phyloP scores from a whole-genome alignment of 2,113 vertebrate genomes.

The Rattus rattus region DNA sequence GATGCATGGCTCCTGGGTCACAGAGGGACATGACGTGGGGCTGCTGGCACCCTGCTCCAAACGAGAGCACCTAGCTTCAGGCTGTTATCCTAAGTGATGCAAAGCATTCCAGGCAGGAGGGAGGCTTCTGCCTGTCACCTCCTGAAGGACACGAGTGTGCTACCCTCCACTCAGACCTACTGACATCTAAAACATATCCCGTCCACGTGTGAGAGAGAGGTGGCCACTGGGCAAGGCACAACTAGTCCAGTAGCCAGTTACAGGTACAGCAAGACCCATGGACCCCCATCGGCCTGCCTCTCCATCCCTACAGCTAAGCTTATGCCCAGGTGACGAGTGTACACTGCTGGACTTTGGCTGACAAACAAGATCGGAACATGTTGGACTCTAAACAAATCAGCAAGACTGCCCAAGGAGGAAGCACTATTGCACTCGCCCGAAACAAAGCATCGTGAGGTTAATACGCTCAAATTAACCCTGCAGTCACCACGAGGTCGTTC shows the following conservation, averaged over 20 bases:
- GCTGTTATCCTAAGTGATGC: accelerated
- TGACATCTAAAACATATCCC: background rate
- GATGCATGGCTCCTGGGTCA: background rate
- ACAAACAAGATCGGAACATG: background rate
- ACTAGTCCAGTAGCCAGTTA: background rate
- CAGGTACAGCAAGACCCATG: no score
- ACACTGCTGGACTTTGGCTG: background rate
- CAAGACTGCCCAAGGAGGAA: background rate
- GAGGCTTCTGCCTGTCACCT: background rate
- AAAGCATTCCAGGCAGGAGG: background rate
- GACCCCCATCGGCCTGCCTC: background rate
- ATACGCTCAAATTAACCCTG: background rate
- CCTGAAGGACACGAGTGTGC: accelerated
- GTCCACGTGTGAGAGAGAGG: background rate
- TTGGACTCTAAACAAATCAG: background rate
- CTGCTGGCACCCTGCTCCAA: background rate
- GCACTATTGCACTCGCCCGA: background rate
- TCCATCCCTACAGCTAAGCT: background rate
- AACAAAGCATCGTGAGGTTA: background rate
- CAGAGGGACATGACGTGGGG: background rate
- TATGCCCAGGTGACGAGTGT: accelerated
- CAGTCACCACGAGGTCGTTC: background rate
- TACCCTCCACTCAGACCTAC: background rate
- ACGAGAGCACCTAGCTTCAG: background rate
- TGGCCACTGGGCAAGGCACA: background rate